These are phyloP conservation scores for Microplitis demolitor DNA, from an alignment of 1,140 invertebrate species.

Conservation along the genomic window DNA sequence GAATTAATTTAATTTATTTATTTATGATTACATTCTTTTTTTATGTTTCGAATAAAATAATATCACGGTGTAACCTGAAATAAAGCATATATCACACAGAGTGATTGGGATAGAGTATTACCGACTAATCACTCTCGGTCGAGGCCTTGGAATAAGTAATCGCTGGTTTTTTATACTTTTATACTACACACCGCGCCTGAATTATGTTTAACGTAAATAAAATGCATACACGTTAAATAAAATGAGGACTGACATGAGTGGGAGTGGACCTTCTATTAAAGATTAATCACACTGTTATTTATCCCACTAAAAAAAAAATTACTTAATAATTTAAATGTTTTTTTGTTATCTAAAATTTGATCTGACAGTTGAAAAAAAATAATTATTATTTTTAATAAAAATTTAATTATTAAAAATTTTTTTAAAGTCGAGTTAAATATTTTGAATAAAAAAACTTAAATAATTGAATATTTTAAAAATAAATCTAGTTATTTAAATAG, in stretches of 20 bases:
- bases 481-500: too few relatives aligned
- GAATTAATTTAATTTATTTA: neutral
- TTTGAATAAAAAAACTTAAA: too few relatives aligned
- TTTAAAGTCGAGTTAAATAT: too few relatives aligned
- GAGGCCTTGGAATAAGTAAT: constrained; percentile 48
- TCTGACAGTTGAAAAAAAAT: too few relatives aligned
- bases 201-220: constrained; percentile 32
- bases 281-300: constrained; percentile 8
- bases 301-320: neutral
- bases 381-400: too few relatives aligned
- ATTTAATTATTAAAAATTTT: too few relatives aligned
- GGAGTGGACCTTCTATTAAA: neutral
- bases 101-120: constrained; percentile 30
- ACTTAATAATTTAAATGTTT: neutral
- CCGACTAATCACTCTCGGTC: constrained; percentile 40
- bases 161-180: constrained; percentile 39
- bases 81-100: constrained; percentile 5
- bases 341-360: too few relatives aligned
- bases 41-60: neutral
- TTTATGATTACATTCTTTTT: neutral
- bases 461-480: too few relatives aligned
- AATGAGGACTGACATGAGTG: constrained; percentile 6
- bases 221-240: neutral
- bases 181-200: constrained; percentile 20
- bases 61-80: constrained; percentile 18